Evolutionary conservation across 2,113 vertebrate genomes (phyloP).

Genomic region (Gymnorhina tibicen): DNA sequence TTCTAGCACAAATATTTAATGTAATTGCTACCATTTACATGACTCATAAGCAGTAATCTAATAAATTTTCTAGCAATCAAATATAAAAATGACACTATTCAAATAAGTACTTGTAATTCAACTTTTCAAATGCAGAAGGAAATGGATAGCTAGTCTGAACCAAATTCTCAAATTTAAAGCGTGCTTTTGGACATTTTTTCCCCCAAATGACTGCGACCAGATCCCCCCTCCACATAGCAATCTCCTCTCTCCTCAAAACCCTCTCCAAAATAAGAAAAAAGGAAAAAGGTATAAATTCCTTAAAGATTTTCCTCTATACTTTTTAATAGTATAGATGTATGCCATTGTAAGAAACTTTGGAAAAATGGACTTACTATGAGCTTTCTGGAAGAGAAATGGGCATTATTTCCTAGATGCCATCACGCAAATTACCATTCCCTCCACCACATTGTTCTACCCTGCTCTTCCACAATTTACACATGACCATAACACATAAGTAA

Average conservation of each 20-base stretch:
- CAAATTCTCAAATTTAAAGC: not conserved
- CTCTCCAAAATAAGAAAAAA: not conserved
- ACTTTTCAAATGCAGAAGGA: not conserved
- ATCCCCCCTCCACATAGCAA: not conserved
- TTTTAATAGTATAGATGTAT: not conserved
- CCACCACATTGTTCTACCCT: not conserved
- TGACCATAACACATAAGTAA: not conserved
- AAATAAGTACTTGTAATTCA: not conserved
- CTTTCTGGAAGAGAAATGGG: not conserved
- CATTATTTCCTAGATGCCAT: not conserved
- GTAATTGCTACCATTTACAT: not conserved
- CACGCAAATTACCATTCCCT: not conserved
- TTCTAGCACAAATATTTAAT: not conserved
- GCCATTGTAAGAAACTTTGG: not conserved
- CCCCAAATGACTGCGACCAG: not conserved
- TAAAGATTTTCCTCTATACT: not conserved
- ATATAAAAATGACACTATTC: not conserved
- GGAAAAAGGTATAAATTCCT: not conserved
- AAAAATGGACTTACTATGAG: not conserved
- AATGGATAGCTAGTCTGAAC: not conserved
- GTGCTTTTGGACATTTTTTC: not conserved
- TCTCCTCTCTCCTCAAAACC: not conserved
- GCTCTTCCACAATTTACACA: not conserved
- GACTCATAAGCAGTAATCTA: not conserved
- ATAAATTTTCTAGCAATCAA: not conserved